Conservation (phyloP, 2,113 vertebrate genomes). For the Xenopus laevis region DNA sequence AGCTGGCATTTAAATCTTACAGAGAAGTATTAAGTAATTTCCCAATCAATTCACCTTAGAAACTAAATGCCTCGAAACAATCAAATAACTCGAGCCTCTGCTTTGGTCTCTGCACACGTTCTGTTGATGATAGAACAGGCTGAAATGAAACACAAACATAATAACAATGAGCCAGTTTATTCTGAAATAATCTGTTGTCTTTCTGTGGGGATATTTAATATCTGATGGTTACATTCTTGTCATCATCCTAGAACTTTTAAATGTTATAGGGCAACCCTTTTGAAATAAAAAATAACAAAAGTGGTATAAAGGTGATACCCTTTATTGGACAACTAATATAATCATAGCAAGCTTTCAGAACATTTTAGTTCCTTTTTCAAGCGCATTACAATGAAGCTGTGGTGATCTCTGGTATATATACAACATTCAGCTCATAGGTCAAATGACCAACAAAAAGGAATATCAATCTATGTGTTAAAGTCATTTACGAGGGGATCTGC, state of each 20-base stretch:
- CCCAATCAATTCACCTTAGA: slow-evolving; percentile 38
- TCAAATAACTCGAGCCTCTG: slow-evolving; percentile 23
- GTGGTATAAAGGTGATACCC: too few relatives aligned
- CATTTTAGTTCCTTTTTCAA: too few relatives aligned
- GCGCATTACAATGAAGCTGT: too few relatives aligned
- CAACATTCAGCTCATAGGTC: too few relatives aligned
- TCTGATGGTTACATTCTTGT: slow-evolving; percentile 32
- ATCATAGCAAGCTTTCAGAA: too few relatives aligned
- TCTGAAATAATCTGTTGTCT: slow-evolving; percentile 49
- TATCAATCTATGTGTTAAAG: too few relatives aligned
- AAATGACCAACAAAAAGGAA: too few relatives aligned
- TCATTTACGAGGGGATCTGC: too few relatives aligned
- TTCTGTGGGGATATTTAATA: slow-evolving; percentile 45
- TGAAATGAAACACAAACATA: slow-evolving; percentile 4
- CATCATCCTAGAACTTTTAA: not conserved
- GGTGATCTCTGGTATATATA: too few relatives aligned
- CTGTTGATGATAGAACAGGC: slow-evolving; percentile 18
- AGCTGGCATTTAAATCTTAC: slow-evolving; percentile 33
- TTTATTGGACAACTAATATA: too few relatives aligned
- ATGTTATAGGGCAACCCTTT: too few relatives aligned
- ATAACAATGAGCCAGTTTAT: slow-evolving; percentile 19
- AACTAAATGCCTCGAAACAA: slow-evolving; percentile 21
- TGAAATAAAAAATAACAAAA: too few relatives aligned
- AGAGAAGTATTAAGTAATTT: slow-evolving; percentile 39
- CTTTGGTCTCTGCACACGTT: slow-evolving; percentile 13